These are phyloP conservation scores for Cynopterus brachyotis DNA, from an alignment of 2,113 vertebrate species.

Conservation along the genomic window DNA sequence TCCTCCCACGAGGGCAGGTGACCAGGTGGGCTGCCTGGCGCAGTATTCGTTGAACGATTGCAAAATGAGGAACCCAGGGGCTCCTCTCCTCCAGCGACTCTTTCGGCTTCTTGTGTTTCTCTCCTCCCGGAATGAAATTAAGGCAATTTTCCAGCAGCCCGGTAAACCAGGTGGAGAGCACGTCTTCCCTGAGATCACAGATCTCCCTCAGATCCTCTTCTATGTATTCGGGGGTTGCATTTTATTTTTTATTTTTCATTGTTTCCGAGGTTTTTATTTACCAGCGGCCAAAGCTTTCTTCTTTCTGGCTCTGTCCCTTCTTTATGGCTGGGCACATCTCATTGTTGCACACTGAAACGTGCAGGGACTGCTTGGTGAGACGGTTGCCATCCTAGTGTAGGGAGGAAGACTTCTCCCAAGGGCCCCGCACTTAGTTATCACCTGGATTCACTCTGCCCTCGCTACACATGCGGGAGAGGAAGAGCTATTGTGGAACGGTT, in stretches of 20 bases:
- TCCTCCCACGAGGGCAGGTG: not conserved
- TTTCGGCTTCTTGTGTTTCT: conserved; percentile 57
- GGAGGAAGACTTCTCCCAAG: not conserved
- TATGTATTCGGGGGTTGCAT: not conserved
- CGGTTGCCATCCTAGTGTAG: too few relatives aligned
- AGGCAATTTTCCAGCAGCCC: conserved; percentile 66
- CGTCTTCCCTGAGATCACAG: not conserved
- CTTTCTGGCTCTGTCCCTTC: fast-evolving
- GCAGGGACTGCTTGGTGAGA: not conserved
- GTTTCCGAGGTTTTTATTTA: not conserved
- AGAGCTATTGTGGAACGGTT: not conserved
- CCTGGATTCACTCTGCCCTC: not conserved
- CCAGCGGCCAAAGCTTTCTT: not conserved
- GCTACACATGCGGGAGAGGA: not conserved
- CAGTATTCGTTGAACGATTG: not conserved
- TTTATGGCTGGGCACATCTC: not conserved
- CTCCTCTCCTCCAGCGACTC: conserved; percentile 56
- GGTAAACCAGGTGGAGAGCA: conserved; percentile 42
- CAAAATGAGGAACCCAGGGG: conserved; percentile 14
- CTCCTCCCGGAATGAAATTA: conserved; percentile 76
- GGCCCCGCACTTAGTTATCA: not conserved
- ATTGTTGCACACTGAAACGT: not conserved
- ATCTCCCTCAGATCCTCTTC: not conserved
- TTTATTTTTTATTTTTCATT: not conserved
- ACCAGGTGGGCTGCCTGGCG: not conserved